Conservation (phyloP, 2,888 invertebrate species). For the Drosophila aldrichi region DNA sequence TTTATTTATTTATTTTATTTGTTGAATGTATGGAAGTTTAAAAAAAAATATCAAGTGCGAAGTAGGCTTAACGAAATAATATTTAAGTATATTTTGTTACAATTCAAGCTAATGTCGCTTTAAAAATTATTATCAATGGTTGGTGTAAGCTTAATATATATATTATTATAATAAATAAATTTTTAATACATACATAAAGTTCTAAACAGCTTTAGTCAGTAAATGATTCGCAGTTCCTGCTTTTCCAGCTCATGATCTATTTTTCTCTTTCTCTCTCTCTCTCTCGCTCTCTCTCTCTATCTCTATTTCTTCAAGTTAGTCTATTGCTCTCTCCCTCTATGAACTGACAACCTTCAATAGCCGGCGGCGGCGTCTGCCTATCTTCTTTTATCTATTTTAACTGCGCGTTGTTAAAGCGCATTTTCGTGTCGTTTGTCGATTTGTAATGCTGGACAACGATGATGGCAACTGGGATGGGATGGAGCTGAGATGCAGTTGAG, state of each 20-base stretch:
- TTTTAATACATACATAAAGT: neutral
- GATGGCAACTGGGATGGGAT: slow-evolving; percentile 54
- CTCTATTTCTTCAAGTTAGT: neutral
- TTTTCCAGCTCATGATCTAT: neutral
- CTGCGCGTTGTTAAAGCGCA: slow-evolving; percentile 84
- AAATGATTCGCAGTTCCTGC: neutral
- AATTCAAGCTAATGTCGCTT: neutral
- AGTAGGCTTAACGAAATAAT: too few species aligned
- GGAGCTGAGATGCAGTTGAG: slow-evolving; percentile 47
- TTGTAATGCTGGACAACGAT: slow-evolving; percentile 72
- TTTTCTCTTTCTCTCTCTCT: neutral
- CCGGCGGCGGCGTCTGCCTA: slow-evolving; percentile 68
- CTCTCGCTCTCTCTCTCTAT: neutral
- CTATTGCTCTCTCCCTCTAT: slow-evolving; percentile 7
- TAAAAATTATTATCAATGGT: neutral
- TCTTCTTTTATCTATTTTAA: slow-evolving; percentile 83
- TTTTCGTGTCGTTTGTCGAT: slow-evolving; percentile 84
- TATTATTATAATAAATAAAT: neutral
- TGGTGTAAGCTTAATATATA: neutral
- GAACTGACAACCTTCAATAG: slow-evolving; percentile 27
- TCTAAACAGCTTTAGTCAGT: neutral
- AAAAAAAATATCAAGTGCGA: too few species aligned
- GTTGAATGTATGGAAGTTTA: too few species aligned
- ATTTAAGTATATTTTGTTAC: too few species aligned
- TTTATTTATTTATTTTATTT: too few species aligned